Percentiles rank a stretch among this genome's conserved stretches.
phyloP scores from a whole-genome alignment of 1,140 invertebrate species.

The Cotesia vestalis region DNA sequence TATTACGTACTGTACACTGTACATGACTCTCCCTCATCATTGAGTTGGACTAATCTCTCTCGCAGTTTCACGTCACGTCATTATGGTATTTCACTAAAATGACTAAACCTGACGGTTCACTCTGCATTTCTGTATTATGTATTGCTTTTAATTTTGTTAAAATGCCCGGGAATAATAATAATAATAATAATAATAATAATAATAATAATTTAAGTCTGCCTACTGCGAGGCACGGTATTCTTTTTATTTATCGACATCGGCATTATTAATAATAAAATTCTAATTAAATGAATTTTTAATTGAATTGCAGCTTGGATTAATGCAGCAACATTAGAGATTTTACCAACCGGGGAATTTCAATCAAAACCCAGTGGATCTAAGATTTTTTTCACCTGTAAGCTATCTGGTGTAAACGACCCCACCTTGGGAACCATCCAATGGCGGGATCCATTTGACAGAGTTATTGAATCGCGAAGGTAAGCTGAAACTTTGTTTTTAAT shows the following conservation, averaged over 20 bases:
- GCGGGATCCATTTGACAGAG: conserved; percentile 73
- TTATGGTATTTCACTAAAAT: conserved; percentile 42
- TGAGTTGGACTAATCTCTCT: conserved; percentile 17
- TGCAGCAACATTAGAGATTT: conserved; percentile 69
- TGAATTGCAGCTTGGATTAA: conserved; percentile 51
- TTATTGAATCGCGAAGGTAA: conserved; percentile 73
- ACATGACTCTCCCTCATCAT: conserved; percentile 26
- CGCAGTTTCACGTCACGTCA: conserved; percentile 34
- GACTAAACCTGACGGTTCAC: conserved; percentile 49
- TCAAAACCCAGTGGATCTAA: conserved; percentile 75
- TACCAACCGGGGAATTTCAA: conserved; percentile 72
- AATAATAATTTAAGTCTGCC: neutral
- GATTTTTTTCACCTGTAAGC: conserved; percentile 76
- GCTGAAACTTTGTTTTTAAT: conserved; percentile 41
- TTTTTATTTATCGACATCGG: conserved; percentile 7
- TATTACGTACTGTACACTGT: conserved; percentile 11
- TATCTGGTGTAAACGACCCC: conserved; percentile 69
- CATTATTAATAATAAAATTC: conserved; percentile 13
- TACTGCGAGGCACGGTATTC: conserved; percentile 22
- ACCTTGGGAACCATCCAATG: conserved; percentile 75
- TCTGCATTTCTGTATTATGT: conserved; percentile 61
- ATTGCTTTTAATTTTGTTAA: conserved; percentile 52
- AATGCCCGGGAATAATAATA: conserved; percentile 27
- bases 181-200: too few relatives aligned
- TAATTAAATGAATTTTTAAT: conserved; percentile 26